Base-by-base conservation (phyloP, 1,140 invertebrate species). In the Drosophila virilis region DNA sequence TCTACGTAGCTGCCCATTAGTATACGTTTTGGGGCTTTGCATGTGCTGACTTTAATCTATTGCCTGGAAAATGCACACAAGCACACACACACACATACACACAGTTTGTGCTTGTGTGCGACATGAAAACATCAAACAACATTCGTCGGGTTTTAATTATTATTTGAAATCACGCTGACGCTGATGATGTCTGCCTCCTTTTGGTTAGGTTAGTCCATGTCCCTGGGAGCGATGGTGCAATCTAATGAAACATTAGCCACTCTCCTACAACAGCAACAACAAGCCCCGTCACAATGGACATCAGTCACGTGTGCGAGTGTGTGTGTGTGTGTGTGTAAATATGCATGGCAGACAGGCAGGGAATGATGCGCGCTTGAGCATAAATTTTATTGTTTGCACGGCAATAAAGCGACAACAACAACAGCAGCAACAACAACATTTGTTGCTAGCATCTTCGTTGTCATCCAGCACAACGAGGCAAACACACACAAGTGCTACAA, bases 101-200 rank as follows among this genome's bases (percentile, higher is more conserved):
- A 48, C 17, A 28, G 40, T n/a, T 22, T 13, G n/a, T 40, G 60
- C 32, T 13, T 59, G 57, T 69, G 55, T 62, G 40, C 58, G 33
- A 58, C 68, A 76, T 72, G 74, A 74, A 77, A 73, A 77, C 74
- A 77, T 77, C 74, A 77, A 77, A 77, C 74, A 77, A 76, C 74
- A 67, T 76, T 77, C 74, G 74, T 77, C 64, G 70, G 74, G 48
- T 74, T 74, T 77, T 77, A 77, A 77, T 77, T 77, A 77, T 77
- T 77, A 77, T 77, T 77, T 77, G 74, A 77, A 77, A 77, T 77
- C 70, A 77, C 70, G 74, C 43, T 73, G 74, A 58, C 70, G 74
- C 48, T 67, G 64, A 74, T 59, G 51, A 38, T 52, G 59, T 64
- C 58, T 51, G 40, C 28, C 28, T 37, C 15, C 45, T 17, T 40